Percentiles rank a stretch among this genome's conserved stretches.
Evolutionary conservation across 1,140 invertebrate species (phyloP).

Genomic region (Aphis gossypii): DNA sequence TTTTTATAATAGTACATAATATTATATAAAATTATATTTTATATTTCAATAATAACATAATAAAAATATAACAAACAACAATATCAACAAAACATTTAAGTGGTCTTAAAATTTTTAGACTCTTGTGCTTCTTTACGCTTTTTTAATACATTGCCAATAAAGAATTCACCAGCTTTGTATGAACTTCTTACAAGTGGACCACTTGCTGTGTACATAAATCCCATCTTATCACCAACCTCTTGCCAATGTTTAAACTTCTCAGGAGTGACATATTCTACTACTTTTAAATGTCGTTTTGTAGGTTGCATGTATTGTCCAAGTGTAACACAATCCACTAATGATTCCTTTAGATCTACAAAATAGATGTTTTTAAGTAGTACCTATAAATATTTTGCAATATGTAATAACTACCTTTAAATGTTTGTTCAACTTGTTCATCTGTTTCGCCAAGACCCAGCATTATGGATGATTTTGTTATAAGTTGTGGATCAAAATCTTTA

Average conservation of each 20-base stretch:
- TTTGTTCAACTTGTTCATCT: conserved; percentile 87
- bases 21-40: background rate
- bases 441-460: conserved; percentile 98
- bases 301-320: conserved; percentile 99
- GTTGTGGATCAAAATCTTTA: conserved; percentile 78
- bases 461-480: conserved; percentile 97
- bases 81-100: conserved; percentile 21
- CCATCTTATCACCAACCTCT: conserved; percentile 81
- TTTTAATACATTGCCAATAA: conserved; percentile 79
- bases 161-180: conserved; percentile 96
- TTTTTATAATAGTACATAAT: background rate
- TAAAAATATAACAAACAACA: conserved; percentile 7
- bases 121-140: conserved; percentile 50
- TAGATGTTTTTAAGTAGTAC: background rate
- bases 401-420: conserved; percentile 73
- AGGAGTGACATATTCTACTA: conserved; percentile 96
- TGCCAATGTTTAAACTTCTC: conserved; percentile 95
- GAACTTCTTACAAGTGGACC: conserved; percentile 96
- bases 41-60: background rate
- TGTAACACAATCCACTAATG: conserved; percentile 93
- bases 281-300: conserved; percentile 93
- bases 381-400: background rate
- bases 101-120: background rate
- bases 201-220: conserved; percentile 96
- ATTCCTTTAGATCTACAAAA: conserved; percentile 74